Base-by-base conservation (phyloP, 2,888 invertebrate genomes). In the Ormyrus labotus region DNA sequence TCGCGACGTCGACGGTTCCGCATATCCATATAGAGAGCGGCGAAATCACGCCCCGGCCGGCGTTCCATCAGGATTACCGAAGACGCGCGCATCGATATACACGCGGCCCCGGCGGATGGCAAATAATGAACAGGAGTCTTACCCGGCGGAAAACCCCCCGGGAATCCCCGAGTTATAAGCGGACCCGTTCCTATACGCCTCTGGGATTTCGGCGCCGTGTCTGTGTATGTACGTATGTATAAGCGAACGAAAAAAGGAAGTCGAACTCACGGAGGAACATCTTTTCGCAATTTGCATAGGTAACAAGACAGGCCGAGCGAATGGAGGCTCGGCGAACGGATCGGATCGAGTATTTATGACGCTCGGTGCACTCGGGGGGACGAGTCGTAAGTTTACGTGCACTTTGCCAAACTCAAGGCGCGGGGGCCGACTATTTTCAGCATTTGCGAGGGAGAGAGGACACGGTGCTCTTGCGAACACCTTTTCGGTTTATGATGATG, bases 271-370 rank as follows among this genome's bases (percentile, higher is more conserved):
- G 61, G 34, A 11, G 51, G 50, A 67, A 74, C 65, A 74, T 74
- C 67, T 78, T 71, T 78, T 65, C 78, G 51, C 78, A 58, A 71
- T 71, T 65, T 71, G 53, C 78, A 67, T 72, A 4, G 64, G 65
- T 64, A 69, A 55, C 55, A 9, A 45, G 34, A 19, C 57, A 57
- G 7, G 34, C 19, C 11, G 13, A 34, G 9, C 34, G 68, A 60
- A 19, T 2, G 19, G 64, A 57, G 6, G 19, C 19, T 34, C 10
- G 19, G 9, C 34, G 68, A 61, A n/a, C 60, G 51, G 67, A 57
- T 75, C 69, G 68, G 65, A 48, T 67, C 6, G 72, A 64, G 19
- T 48, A 70, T 53, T 55, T 61, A 55, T 34, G 48, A 11, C 47
- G 34, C 34, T 34, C 34, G 34, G 34, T 64, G 50, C 47, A 57